Evolutionary conservation across 2,113 vertebrate genomes (phyloP), one percentile per base, ranked within the genome.

Genomic region (Pantherophis guttatus): DNA sequence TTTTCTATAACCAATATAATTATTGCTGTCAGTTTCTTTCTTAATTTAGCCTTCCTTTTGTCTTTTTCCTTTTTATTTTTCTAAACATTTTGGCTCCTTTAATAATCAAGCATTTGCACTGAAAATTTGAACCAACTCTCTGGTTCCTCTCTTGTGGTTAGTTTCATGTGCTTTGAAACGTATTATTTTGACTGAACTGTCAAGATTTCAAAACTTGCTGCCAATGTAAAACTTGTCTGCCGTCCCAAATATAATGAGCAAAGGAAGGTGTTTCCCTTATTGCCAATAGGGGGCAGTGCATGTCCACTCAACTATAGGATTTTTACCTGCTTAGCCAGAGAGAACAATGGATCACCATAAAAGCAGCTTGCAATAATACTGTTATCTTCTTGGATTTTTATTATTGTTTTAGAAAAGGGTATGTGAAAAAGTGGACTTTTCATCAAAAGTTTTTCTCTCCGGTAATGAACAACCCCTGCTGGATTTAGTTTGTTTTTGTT

Each of bases 171-270:
- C 91, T 90, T 91, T 94, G 94, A 94, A 92, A 92, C 94, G 54
- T 57, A 91, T 91, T 95, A 94, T 96, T 97, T 96, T 96, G 95
- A 95, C 94, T 89, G 91, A 89, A 92, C 93, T 96, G 95, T 95
- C 95, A 96, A 33, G 94, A 93, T 95, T 94, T 95, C 92, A 94
- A 65, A 95, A 96, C 55, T 92, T 90, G 62, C 29, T 90, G 93
- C 94, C 93, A 91, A 95, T 88, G 19, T 95, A 29, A 95, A 96
- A 96, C 88, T 93, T 93, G 95, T 92, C 94, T 93, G 93, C 26
- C 39, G 8, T 44, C 53, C 52, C 21, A 87, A 88, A 70, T 50
- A 11, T 10, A 15, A 50, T 0, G 4, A 88, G 10, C 3, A 2
- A 0, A n/a, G 8, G 0, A 2, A 59, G 50, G 52, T 2, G 39